Evolutionary conservation across 92 coral and sea anemone genomes (phyloP), one percentile per base, ranked within the genome.

Genomic region (Desmophyllum pertusum): DNA sequence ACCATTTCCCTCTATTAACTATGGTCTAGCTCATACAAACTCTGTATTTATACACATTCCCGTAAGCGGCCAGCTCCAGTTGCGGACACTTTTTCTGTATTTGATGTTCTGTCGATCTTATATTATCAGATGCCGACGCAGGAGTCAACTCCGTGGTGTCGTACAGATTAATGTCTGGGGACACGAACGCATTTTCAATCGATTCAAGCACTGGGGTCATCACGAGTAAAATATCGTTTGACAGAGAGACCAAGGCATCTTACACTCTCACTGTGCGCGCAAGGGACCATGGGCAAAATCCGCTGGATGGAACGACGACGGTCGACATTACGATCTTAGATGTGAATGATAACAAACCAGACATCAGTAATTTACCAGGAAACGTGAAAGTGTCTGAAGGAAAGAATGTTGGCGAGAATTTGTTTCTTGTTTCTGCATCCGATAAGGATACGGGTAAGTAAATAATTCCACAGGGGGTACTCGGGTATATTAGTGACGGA

Each of bases 401-500:
- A 13, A 74, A 70, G 0, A 18, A 53, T 13, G 37, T 64, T 41
- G 88, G 90, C 19, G 45, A 82, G 10, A 29, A 38, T 51, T 70
- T 79, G 8, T 70, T 67, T 31, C 61, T 69, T 19, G 87, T 94
- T 6, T 67, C 72, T 14, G 98, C 98, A 2, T 64, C 70, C 0
- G 98, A 94, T 71, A 40, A n/a, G 3, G 98, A 94, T 76, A 50
- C 6, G n/a, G 98, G 98, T 91, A 0, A 75, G 98, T 69, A 17
- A 45, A 27, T 55, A 15, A 25, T 65, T 65, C 23, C 27, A n/a
- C n/a, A n/a, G n/a, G n/a, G n/a, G n/a, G n/a, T n/a, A n/a, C n/a
- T n/a, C n/a, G n/a, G n/a, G n/a, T n/a, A n/a, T n/a, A n/a, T n/a
- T n/a, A n/a, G n/a, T n/a, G n/a, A n/a, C n/a, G n/a, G n/a, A n/a